Evolutionary conservation across 2,113 vertebrate species (phyloP).

Genomic region (Epinephelus fuscoguttatus): DNA sequence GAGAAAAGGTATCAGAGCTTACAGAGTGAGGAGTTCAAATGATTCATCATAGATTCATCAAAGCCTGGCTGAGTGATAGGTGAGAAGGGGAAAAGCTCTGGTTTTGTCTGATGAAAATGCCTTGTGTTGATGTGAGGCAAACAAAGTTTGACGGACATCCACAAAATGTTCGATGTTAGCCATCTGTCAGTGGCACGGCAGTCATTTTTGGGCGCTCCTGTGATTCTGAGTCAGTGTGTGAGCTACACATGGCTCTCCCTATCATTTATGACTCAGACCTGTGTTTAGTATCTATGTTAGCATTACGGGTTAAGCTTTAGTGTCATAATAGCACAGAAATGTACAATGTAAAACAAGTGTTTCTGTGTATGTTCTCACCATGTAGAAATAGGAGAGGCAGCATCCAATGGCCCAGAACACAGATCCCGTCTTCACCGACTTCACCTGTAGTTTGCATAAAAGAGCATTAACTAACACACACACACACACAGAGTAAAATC

Average conservation of each 20-base stretch:
- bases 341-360: background rate
- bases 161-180: background rate
- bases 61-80: slow-evolving; percentile 9
- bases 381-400: slow-evolving; percentile 97
- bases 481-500: background rate
- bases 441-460: slow-evolving; percentile 85
- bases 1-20: background rate
- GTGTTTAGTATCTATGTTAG: background rate
- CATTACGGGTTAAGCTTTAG: background rate
- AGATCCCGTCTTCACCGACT: slow-evolving; percentile 97
- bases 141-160: slow-evolving; percentile 19
- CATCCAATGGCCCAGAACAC: slow-evolving; percentile 98
- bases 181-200: background rate
- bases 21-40: background rate
- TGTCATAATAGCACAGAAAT: background rate
- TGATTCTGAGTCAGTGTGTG: background rate
- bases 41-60: slow-evolving; percentile 12
- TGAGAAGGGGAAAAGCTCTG: background rate
- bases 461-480: slow-evolving; percentile 15
- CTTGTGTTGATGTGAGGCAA: background rate
- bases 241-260: background rate
- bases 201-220: background rate
- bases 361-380: slow-evolving; percentile 86
- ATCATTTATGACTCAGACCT: background rate
- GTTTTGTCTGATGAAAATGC: slow-evolving; percentile 15